A percentile compares a stretch with the other conserved stretches of the same genome.
These are phyloP conservation scores for Pseudomyrmex flavicornis DNA, from an alignment of 1,140 invertebrate species.

Conservation along the genomic window DNA sequence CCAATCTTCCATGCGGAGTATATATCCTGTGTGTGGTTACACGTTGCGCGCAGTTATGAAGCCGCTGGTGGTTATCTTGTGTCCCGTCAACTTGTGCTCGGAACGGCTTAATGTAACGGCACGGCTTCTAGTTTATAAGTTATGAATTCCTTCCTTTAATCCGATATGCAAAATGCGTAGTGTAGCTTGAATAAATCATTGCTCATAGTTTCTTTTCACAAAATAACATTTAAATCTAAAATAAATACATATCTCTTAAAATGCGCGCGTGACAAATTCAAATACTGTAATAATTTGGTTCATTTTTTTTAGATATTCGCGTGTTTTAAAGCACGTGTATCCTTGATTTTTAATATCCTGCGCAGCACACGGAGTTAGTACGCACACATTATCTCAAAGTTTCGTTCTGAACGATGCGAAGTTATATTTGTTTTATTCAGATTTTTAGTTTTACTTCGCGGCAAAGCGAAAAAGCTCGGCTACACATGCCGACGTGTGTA, in stretches of 20 bases:
- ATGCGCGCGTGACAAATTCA: too few relatives aligned
- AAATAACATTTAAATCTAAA: not conserved
- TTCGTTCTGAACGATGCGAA: not conserved
- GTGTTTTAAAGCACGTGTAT: too few relatives aligned
- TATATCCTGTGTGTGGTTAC: conserved; percentile 19
- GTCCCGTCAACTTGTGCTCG: conserved; percentile 31
- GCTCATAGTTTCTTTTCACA: not conserved
- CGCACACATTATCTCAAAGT: not conserved
- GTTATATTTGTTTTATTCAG: conserved; percentile 45
- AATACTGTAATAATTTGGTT: too few relatives aligned
- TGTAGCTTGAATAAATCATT: not conserved
- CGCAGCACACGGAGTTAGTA: too few relatives aligned
- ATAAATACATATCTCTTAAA: not conserved
- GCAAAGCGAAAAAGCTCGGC: conserved; percentile 8
- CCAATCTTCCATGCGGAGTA: not conserved
- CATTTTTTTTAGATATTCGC: too few relatives aligned
- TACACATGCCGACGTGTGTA: conserved; percentile 26
- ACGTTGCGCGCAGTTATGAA: conserved; percentile 36
- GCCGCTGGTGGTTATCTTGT: conserved; percentile 35
- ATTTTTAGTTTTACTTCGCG: conserved; percentile 31
- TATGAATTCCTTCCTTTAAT: conserved; percentile 46
- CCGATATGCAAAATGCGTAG: conserved; percentile 32
- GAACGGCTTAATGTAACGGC: conserved; percentile 50
- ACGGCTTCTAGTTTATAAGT: conserved; percentile 50
- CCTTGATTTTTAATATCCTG: too few relatives aligned